Evolutionary conservation across 2,797 vertebrate genomes (phyloP), one percentile per base, ranked within the genome.

Genomic region (Microctenopoma stevenorrisi): DNA sequence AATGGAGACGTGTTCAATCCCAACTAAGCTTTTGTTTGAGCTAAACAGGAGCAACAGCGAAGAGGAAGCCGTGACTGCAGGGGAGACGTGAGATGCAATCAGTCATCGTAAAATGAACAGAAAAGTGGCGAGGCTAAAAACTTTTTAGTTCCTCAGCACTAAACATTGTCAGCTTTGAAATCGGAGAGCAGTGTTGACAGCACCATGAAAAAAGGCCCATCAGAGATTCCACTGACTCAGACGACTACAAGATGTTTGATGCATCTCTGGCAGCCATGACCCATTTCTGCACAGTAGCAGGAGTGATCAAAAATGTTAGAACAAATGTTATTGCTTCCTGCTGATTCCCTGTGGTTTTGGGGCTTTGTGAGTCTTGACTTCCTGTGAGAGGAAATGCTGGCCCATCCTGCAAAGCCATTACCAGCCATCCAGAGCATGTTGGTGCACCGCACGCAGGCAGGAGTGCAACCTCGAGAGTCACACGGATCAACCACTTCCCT

Each of bases 191-290:
- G 43, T 53, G 64, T 75, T 87, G 86, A 83, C 83, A 77, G 83
- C 65, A 11, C 10, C 46, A 71, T 76, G 79, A 77, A 68, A 78
- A 22, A 47, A 77, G 79, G 82, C 76, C 81, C 85, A 81, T 86
- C 74, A 84, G 83, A 88, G 84, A 82, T 64, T 85, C 70, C 78
- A 61, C 83, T 66, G 79, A 86, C 66, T 88, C 85, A 81, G 81
- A 83, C 63, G 48, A 76, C 72, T 84, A 25, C 59, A 50, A 37
- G 35, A 58, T 58, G 76, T 81, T 74, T 86, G 87, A 88, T 77
- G 84, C 38, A 12, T 80, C 77, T 88, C 78, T 86, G 84, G 83
- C 89, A 89, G 83, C 81, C 76, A 4, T 88, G 87, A 90, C 87
- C 90, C 86, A 89, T 84, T 90, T 88, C 79, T 84, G 76, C 84